A percentile compares a stretch with the other conserved stretches of the same genome.
These are phyloP conservation scores for Philaethria dido DNA, from an alignment of 2,888 invertebrate genomes.

Conservation along the genomic window DNA sequence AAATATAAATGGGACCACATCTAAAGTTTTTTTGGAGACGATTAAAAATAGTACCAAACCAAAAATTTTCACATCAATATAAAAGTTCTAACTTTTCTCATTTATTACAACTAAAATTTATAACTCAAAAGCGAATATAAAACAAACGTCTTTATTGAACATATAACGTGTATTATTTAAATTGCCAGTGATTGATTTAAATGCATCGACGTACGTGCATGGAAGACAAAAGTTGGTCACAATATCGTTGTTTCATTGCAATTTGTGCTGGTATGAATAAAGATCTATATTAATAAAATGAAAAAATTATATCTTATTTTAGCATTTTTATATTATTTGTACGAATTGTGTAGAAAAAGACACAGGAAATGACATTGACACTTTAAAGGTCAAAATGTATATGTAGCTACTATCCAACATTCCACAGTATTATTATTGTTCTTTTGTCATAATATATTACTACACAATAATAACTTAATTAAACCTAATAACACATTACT, in stretches of 20 bases:
- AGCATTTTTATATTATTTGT: neutral
- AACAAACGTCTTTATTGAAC: constrained; percentile 36
- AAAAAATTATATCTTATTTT: neutral
- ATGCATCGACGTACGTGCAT: constrained; percentile 36
- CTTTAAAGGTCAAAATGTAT: neutral
- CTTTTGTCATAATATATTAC: too few species aligned
- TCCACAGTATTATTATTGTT: too few species aligned
- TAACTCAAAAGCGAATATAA: constrained; percentile 32
- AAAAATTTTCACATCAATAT: constrained; percentile 21
- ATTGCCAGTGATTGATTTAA: constrained; percentile 40
- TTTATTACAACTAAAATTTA: constrained; percentile 30
- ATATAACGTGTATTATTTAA: constrained; percentile 34
- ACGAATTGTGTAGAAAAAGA: neutral
- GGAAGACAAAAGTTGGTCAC: constrained; percentile 26
- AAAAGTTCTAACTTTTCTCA: constrained; percentile 7
- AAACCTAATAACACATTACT: too few species aligned
- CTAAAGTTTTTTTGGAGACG: too few species aligned
- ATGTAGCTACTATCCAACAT: neutral
- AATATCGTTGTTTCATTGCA: constrained; percentile 13
- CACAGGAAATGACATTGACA: neutral
- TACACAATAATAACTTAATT: too few species aligned
- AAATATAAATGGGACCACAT: too few species aligned
- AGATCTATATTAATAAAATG: neutral
- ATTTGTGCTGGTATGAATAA: too few species aligned
- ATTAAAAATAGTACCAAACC: constrained; percentile 3